Conservation (phyloP, 1,140 invertebrate genomes). For the Drosophila nebulosa region DNA sequence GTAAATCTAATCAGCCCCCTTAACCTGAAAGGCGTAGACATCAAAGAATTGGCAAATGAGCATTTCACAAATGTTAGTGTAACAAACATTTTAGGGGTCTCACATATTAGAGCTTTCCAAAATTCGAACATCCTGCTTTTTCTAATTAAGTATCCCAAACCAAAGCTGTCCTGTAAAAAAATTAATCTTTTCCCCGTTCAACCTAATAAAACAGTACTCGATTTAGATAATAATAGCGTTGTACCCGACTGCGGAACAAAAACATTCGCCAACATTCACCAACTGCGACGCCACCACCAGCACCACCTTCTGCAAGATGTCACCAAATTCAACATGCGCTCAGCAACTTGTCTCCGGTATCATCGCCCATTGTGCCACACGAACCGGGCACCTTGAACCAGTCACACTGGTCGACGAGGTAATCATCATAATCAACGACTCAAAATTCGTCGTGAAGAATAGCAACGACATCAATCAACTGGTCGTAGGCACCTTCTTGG, state of each 20-base stretch:
- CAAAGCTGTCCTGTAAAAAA: slow-evolving; percentile 9
- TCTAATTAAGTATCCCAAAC: background rate
- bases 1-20: background rate
- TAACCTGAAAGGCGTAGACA: background rate
- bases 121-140: slow-evolving; percentile 1
- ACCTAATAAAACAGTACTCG: slow-evolving; percentile 18
- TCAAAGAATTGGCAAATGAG: slow-evolving; percentile 12
- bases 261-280: slow-evolving; percentile 8
- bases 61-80: slow-evolving; percentile 18
- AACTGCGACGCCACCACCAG: slow-evolving; percentile 4
- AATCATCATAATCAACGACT: background rate
- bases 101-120: slow-evolving; percentile 1
- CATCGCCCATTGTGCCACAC: slow-evolving; percentile 3
- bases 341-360: slow-evolving; percentile 22
- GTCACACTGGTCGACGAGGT: slow-evolving; percentile 1
- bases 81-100: background rate
- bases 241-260: slow-evolving; percentile 7
- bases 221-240: background rate
- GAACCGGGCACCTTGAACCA: slow-evolving; percentile 7
- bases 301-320: slow-evolving; percentile 9
- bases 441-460: slow-evolving; percentile 4
- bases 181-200: slow-evolving; percentile 14
- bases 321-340: background rate
- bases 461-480: background rate
- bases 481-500: slow-evolving; percentile 8